These are phyloP conservation scores for Diabrotica balteata DNA, from an alignment of 2,888 invertebrate genomes.

Conservation along the genomic window DNA sequence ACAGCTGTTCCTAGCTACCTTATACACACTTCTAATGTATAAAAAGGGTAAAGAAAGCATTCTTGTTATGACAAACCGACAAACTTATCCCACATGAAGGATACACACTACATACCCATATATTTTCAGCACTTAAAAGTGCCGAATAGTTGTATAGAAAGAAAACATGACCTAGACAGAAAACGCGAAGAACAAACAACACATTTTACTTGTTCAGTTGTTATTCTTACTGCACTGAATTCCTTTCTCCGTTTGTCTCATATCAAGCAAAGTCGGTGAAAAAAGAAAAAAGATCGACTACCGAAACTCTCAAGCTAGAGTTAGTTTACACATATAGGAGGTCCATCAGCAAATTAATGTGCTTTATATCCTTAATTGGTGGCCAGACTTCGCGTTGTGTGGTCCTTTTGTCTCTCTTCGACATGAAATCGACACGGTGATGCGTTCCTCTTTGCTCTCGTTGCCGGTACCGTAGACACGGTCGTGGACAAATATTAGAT, in stretches of 20 bases:
- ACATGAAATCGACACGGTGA: slow-evolving; percentile 31
- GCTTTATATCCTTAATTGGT: slow-evolving; percentile 62
- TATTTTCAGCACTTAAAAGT: not conserved
- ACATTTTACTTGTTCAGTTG: slow-evolving; percentile 1
- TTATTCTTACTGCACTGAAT: slow-evolving; percentile 11
- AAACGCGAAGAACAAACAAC: slow-evolving; percentile 9
- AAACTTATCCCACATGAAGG: too few relatives aligned
- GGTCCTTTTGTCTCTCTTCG: slow-evolving; percentile 52
- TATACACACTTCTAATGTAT: too few relatives aligned
- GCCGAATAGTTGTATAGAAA: slow-evolving; percentile 5
- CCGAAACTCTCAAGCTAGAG: slow-evolving; percentile 38
- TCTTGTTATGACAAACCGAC: too few relatives aligned
- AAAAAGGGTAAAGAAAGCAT: too few relatives aligned
- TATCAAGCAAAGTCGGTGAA: slow-evolving; percentile 4
- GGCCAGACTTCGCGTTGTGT: slow-evolving; percentile 58
- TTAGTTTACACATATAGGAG: slow-evolving; percentile 56
- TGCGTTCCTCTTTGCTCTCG: slow-evolving; percentile 46
- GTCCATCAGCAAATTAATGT: slow-evolving; percentile 61
- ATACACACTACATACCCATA: too few relatives aligned
- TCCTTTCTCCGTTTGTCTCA: slow-evolving; percentile 20
- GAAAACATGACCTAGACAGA: slow-evolving; percentile 7
- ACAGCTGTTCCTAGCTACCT: too few relatives aligned
- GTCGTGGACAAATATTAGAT: slow-evolving; percentile 61
- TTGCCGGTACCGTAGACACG: slow-evolving; percentile 54
- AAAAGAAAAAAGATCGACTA: slow-evolving; percentile 26